These are phyloP conservation scores for Ceratosolen fusciceps DNA, from an alignment of 1,140 invertebrate genomes.

Conservation along the genomic window DNA sequence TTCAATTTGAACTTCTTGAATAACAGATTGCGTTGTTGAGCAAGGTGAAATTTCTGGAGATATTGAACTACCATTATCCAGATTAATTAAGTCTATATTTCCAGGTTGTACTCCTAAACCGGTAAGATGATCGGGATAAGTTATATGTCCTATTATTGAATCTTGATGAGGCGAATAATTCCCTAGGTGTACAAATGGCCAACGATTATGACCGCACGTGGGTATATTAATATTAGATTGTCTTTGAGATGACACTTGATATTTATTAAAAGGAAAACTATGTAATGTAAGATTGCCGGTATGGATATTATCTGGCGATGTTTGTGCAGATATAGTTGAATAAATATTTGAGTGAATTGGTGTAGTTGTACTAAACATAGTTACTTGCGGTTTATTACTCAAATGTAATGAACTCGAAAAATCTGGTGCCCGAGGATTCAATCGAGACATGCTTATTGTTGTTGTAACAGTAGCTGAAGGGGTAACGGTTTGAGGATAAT, in stretches of 20 bases:
- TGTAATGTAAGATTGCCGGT: slow-evolving; percentile 66
- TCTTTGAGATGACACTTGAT: slow-evolving; percentile 51
- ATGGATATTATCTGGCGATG: slow-evolving; percentile 69
- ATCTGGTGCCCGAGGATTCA: slow-evolving; percentile 91
- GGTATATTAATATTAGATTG: slow-evolving; percentile 52
- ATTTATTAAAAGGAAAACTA: slow-evolving; percentile 64
- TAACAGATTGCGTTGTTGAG: slow-evolving; percentile 62
- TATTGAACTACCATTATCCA: slow-evolving; percentile 73
- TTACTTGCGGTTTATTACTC: slow-evolving; percentile 67
- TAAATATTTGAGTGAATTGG: slow-evolving; percentile 66
- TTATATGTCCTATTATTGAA: slow-evolving; percentile 63
- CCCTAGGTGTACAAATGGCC: slow-evolving; percentile 61
- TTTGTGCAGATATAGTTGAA: slow-evolving; percentile 63
- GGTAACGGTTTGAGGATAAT: slow-evolving; percentile 66
- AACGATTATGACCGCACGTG: slow-evolving; percentile 60
- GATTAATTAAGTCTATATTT: slow-evolving; percentile 70
- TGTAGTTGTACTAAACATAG: slow-evolving; percentile 67
- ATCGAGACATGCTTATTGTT: slow-evolving; percentile 78
- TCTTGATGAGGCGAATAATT: slow-evolving; percentile 65
- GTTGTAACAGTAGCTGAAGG: slow-evolving; percentile 65
- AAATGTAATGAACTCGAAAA: slow-evolving; percentile 76
- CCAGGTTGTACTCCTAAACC: slow-evolving; percentile 65
- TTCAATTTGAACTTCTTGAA: slow-evolving; percentile 72
- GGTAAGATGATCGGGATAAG: slow-evolving; percentile 62
- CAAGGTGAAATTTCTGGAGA: slow-evolving; percentile 76